Conservation (phyloP, 2,888 invertebrate genomes). For the Eretmocerus hayati region DNA sequence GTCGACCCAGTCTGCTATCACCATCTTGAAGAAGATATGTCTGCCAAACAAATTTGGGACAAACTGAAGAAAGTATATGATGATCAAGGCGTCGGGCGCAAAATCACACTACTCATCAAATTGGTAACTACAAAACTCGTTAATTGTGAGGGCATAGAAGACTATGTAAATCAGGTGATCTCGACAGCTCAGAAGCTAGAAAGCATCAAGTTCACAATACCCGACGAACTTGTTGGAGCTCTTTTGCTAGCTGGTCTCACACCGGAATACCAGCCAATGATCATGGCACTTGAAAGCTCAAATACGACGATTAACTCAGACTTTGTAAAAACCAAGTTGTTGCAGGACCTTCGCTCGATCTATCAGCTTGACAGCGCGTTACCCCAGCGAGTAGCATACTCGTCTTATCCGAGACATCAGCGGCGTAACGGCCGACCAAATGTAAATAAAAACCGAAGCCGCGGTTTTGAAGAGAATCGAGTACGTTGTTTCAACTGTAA, state of each 20-base stretch:
- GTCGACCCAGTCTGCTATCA: neutral
- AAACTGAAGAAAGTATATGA: no score
- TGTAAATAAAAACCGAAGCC: no score
- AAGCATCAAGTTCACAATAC: constrained; percentile 27
- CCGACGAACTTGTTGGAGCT: constrained; percentile 32
- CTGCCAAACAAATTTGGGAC: neutral
- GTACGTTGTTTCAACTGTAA: no score
- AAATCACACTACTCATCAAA: neutral
- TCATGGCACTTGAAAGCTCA: constrained; percentile 29
- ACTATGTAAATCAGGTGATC: constrained; percentile 31
- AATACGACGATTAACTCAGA: constrained; percentile 29
- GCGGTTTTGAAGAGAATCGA: no score
- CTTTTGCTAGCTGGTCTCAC: constrained; percentile 32
- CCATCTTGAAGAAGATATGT: neutral
- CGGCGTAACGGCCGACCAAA: neutral
- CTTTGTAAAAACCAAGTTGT: constrained; percentile 30
- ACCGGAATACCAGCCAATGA: constrained; percentile 31
- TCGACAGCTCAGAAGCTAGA: constrained; percentile 30
- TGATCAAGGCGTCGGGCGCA: neutral
- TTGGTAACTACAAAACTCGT: neutral
- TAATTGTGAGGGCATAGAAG: constrained; percentile 23
- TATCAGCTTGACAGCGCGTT: no score
- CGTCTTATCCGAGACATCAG: no score
- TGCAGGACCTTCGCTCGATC: constrained; percentile 5
- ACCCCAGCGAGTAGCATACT: no score